These are phyloP conservation scores for Adelognathus sp. DNA, from an alignment of 2,888 invertebrate species.

Conservation along the genomic window DNA sequence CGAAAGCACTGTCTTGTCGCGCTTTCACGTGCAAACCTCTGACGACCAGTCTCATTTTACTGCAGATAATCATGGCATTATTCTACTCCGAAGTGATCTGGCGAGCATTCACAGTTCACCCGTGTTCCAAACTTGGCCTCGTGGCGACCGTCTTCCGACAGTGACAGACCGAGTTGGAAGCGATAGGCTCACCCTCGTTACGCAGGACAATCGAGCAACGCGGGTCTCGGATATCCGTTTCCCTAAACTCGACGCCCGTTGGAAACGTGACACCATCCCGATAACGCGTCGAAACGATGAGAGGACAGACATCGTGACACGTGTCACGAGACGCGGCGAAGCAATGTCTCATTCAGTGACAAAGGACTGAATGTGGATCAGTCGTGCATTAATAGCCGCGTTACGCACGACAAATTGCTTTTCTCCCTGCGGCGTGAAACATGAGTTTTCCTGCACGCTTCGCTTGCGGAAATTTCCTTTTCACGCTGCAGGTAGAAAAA, in stretches of 20 bases:
- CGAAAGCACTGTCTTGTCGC: neutral
- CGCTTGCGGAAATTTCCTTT: too few species aligned
- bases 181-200: conserved; percentile 36
- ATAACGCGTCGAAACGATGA: conserved; percentile 24
- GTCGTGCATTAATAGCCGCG: conserved; percentile 20
- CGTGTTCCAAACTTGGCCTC: conserved; percentile 36
- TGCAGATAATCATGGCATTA: conserved; percentile 28
- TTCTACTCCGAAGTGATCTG: conserved; percentile 28
- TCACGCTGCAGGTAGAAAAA: too few species aligned
- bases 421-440: neutral
- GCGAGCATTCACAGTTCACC: neutral
- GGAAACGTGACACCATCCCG: conserved; percentile 44
- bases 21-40: too few species aligned
- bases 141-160: conserved; percentile 38
- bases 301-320: conserved; percentile 32
- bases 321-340: conserved; percentile 28
- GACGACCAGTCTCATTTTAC: neutral
- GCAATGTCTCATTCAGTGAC: conserved; percentile 42
- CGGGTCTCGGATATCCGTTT: conserved; percentile 13
- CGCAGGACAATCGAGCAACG: conserved; percentile 26
- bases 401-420: conserved; percentile 1
- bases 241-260: conserved; percentile 28
- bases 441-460: too few species aligned
- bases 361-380: conserved; percentile 46
- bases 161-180: conserved; percentile 30